Evolutionary conservation across 1,140 invertebrate species (phyloP).

Genomic region (Drosophila persimilis): DNA sequence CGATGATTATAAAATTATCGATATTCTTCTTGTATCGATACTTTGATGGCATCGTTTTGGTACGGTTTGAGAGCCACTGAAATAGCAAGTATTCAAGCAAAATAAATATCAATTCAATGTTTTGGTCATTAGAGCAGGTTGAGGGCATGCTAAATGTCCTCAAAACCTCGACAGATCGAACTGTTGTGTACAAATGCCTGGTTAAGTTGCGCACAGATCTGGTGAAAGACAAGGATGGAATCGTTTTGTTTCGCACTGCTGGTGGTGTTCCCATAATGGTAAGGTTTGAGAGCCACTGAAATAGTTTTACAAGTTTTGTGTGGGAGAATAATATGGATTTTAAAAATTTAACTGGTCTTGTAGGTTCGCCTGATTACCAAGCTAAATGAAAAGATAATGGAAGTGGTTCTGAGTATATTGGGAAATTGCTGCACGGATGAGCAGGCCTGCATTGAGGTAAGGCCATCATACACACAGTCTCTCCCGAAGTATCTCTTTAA

Average conservation of each 20-base stretch:
- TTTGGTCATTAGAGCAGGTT: conserved; percentile 63
- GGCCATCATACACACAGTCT: background rate
- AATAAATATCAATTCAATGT: conserved; percentile 48
- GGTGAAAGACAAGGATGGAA: conserved; percentile 79
- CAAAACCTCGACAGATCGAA: conserved; percentile 75
- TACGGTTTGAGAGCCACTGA: no score
- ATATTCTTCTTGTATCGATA: no score
- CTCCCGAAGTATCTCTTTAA: background rate
- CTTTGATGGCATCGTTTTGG: no score
- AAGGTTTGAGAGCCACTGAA: conserved; percentile 37
- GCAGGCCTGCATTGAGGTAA: conserved; percentile 73
- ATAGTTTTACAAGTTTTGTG: conserved; percentile 3
- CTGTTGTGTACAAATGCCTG: conserved; percentile 74
- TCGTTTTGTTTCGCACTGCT: conserved; percentile 68
- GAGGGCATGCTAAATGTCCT: conserved; percentile 69
- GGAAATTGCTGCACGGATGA: conserved; percentile 84
- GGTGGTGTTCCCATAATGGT: conserved; percentile 75
- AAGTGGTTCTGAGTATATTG: conserved; percentile 84
- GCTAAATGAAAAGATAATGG: conserved; percentile 82
- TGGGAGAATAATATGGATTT: no score
- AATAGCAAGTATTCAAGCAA: background rate
- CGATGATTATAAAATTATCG: no score
- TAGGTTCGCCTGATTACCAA: conserved; percentile 63
- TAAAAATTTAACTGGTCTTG: conserved; percentile 6
- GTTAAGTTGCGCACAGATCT: conserved; percentile 79